Evolutionary conservation across 2,888 invertebrate species (phyloP).

Genomic region (Euzophera pinguis): DNA sequence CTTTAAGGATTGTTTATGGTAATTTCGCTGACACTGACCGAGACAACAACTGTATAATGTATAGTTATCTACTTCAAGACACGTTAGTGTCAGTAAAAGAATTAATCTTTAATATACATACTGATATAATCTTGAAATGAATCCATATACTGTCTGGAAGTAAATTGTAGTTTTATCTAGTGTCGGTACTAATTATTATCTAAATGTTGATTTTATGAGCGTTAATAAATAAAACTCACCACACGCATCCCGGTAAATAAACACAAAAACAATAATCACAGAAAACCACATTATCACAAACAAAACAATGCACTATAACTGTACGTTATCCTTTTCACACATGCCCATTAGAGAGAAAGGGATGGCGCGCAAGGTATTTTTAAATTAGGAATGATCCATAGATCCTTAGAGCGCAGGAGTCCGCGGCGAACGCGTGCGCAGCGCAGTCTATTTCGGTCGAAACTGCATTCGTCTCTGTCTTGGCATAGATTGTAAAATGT

Average conservation of each 20-base stretch:
- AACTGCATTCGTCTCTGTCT: constrained; percentile 58
- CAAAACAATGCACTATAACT: constrained; percentile 17
- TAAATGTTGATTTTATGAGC: background rate
- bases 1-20: no score
- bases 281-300: constrained; percentile 33
- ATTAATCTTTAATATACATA: no score
- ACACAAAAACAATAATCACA: constrained; percentile 26
- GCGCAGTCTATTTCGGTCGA: constrained; percentile 68
- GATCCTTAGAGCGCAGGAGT: constrained; percentile 57
- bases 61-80: no score
- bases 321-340: constrained; percentile 29
- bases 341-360: constrained; percentile 21
- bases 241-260: constrained; percentile 25
- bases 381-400: constrained; percentile 42
- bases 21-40: no score
- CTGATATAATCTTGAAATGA: no score
- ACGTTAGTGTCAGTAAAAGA: no score
- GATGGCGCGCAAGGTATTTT: constrained; percentile 24
- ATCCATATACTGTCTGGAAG: no score
- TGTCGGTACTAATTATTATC: no score
- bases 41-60: no score
- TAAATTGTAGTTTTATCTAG: no score
- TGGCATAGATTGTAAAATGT: constrained; percentile 46
- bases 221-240: constrained; percentile 29
- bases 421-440: constrained; percentile 46